A percentile compares a stretch with the other conserved stretches of the same genome.
Conservation (phyloP, 2,797 vertebrate genomes). For the Acanthurus leucopareius region DNA sequence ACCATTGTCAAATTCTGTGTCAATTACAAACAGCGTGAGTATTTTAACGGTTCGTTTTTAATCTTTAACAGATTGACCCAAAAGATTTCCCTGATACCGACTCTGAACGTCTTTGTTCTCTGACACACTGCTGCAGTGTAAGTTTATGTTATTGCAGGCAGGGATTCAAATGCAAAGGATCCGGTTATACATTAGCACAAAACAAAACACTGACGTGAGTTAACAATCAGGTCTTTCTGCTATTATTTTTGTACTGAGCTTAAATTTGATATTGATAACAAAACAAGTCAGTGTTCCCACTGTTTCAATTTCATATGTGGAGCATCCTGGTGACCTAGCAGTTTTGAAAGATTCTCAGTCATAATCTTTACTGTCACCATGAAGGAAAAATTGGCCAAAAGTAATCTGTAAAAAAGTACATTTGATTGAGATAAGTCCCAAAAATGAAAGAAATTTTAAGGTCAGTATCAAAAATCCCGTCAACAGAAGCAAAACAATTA, state of each 20-base stretch:
- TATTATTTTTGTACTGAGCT: not conserved
- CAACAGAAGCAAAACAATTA: too few species aligned
- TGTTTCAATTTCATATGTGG: not conserved
- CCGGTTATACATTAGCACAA: not conserved
- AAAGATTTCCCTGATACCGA: conserved; percentile 22
- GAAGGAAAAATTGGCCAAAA: not conserved
- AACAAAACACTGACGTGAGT: not conserved
- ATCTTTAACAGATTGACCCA: conserved; percentile 28
- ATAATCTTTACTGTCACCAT: not conserved
- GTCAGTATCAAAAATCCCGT: not conserved
- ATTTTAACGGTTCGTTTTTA: conserved; percentile 32
- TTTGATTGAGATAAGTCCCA: too few species aligned
- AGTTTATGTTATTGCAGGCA: conserved; percentile 10
- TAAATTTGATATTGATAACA: not conserved
- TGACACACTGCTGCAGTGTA: not conserved
- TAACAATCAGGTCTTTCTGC: not conserved
- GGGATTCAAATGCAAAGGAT: not conserved
- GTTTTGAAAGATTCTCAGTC: not conserved
- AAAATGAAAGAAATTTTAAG: not conserved
- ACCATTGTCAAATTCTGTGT: conserved; percentile 54
- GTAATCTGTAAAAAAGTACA: not conserved
- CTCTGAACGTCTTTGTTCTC: conserved; percentile 11
- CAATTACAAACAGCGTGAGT: conserved; percentile 35
- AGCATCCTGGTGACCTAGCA: not conserved
- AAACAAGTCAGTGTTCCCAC: not conserved